Base-by-base conservation (phyloP, 2,888 invertebrate species). In the Drosophila phalerata region DNA sequence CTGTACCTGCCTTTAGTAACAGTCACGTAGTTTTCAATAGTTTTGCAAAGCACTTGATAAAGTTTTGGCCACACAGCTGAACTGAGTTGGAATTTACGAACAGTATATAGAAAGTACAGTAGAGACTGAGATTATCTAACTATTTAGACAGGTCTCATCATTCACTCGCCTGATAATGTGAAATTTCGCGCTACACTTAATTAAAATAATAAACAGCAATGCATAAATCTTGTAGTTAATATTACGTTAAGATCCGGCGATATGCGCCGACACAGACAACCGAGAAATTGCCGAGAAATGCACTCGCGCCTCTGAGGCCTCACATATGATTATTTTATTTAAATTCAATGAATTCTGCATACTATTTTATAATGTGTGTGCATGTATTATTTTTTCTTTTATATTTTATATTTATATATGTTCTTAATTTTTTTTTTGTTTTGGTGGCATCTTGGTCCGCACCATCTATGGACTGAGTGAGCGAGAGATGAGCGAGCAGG, bases 391-490 rank as follows among this genome's bases (percentile, higher is more conserved):
- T 52, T 60, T 69, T 25, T 32, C 28, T 34, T 60, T 69, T 47
- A 28, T 49, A 32, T 56, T 15, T 22, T 30, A 30, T 30, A 30
- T 63, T 10, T 51, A 45, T 60, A 34, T 53, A 22, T 32, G 28
- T 62, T 34, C 61, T 45, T 34, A 64, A 56, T 67, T 60, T 34
- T 67, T 60, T 67, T 63, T 61, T 65, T 53, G 32, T 47, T 37
- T 58, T 25, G 32, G 65, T 62, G 63, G 74, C 66, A 73, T 73
- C 61, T 73, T 63, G 75, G 82, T 73, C 77, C 90, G 75, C 85
- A 83, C 90, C 90, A 90, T 90, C 90, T 90, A 91, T 85, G 90
- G 90, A 53, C 83, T 77, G 89, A 81, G 86, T 67, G 85, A 79
- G 80, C 68, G 80, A 62, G 62, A 56, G 69, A 63, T 69, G 61